Percentiles rank a stretch among this genome's conserved stretches.
Evolutionary conservation across 2,888 invertebrate species (phyloP).

Genomic region (Cotesia congregata): DNA sequence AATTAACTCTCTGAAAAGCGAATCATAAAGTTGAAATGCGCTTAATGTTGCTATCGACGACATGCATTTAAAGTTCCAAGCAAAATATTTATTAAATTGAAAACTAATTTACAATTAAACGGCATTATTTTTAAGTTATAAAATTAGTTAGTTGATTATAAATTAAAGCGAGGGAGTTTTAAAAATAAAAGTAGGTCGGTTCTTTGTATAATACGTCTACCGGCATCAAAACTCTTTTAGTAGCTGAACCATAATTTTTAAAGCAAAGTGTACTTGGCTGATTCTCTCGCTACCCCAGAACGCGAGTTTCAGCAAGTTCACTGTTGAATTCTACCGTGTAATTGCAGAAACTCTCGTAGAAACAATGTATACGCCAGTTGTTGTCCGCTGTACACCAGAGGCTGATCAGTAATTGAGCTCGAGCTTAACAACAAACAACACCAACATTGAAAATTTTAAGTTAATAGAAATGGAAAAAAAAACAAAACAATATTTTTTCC

Average conservation of each 20-base stretch:
- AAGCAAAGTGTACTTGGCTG: conserved; percentile 5
- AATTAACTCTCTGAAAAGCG: neutral
- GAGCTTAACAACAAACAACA: neutral
- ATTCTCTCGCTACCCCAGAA: conserved; percentile 3
- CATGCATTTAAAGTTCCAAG: neutral
- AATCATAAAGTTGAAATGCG: neutral
- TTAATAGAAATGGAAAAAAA: neutral
- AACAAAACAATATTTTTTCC: too few relatives aligned
- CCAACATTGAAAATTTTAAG: neutral
- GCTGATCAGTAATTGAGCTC: conserved; percentile 18
- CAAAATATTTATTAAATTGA: neutral
- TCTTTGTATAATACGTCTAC: neutral
- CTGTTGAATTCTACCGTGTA: conserved; percentile 17
- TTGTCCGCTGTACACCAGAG: neutral
- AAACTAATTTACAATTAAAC: neutral
- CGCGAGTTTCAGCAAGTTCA: neutral
- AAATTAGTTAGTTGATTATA: neutral
- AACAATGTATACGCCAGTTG: neutral
- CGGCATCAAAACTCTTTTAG: neutral
- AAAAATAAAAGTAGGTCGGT: neutral
- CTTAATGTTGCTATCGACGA: neutral
- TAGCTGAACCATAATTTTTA: conserved; percentile 2
- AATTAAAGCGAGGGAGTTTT: neutral
- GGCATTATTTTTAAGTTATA: neutral
- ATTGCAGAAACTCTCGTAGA: conserved; percentile 3